Base-by-base conservation (phyloP, 2,888 invertebrate species). In the Cantharis nigra region DNA sequence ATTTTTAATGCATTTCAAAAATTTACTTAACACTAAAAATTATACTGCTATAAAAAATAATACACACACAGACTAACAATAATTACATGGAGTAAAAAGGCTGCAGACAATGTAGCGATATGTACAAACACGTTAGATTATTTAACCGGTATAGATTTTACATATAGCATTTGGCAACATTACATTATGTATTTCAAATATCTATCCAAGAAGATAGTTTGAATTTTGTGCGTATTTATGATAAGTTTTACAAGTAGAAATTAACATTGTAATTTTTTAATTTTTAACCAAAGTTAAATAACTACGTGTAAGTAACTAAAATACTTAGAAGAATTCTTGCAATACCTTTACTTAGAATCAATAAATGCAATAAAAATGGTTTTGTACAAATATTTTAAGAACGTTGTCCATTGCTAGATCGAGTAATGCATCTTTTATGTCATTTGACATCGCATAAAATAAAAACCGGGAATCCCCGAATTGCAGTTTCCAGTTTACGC, bases 121-220 rank as follows among this genome's bases (percentile, higher is more conserved):
- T 72, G 76, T 76, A 76, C 72, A 76, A 63, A 73, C 72, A 76
- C 49, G 65, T 64, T 13, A 67, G 23, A 67, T 64, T 64, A 64
- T 64, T 64, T 64, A 64, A 20, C 64, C 20, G 18, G 16, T 64
- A 18, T 67, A 49, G 49, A 49, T 67, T 20, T 20, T 23, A 23
- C 65, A 23, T n/a, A 67, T 67, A 67, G 18, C 65, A 18, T 67
- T 67, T 67, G 65, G 65, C 65, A 67, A 23, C 65, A 67, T 67
- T 67, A 23, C 18, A 67, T 20, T 23, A 49, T 49, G n/a, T 49
- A 49, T 49, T 49, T 49, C 49, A 49, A 49, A 49, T 49, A 49
- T 49, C 49, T 49, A 49, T 49, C 49, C 49, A 49, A 49, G 49
- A 49, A 49, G 49, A 49, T 49, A 49, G 49, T 49, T 49, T 49